Percentiles rank a stretch among this genome's conserved stretches.
These are phyloP conservation scores for Leptopilina drosophilae DNA, from an alignment of 2,888 invertebrate species.

Conservation along the genomic window DNA sequence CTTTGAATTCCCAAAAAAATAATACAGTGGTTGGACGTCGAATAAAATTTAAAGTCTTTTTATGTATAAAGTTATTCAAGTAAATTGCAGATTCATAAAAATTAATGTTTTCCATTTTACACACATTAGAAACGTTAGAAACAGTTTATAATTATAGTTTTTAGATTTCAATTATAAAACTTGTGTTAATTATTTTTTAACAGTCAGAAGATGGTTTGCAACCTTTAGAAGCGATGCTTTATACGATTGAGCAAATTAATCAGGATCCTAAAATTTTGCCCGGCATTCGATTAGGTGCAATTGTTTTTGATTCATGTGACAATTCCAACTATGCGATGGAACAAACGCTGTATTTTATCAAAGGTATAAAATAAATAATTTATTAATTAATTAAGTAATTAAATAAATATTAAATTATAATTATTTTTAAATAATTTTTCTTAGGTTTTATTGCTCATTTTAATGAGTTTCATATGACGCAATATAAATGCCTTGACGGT, in stretches of 20 bases:
- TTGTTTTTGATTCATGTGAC: conserved; percentile 79
- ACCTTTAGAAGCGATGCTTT: conserved; percentile 79
- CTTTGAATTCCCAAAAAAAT: too few species aligned
- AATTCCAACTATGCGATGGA: conserved; percentile 78
- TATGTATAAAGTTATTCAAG: too few species aligned
- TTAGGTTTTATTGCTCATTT: conserved; percentile 77
- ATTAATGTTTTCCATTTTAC: too few species aligned
- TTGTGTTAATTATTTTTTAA: neutral
- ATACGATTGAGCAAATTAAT: conserved; percentile 78
- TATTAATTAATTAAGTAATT: too few species aligned
- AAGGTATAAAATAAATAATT: conserved; percentile 70
- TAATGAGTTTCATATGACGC: conserved; percentile 73
- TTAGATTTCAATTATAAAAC: too few species aligned
- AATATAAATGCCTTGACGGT: conserved; percentile 77
- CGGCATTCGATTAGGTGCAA: conserved; percentile 77
- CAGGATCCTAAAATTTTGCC: conserved; percentile 75
- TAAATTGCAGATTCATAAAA: too few species aligned
- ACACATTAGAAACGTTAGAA: too few species aligned
- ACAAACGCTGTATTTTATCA: conserved; percentile 78
- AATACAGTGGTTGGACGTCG: too few species aligned
- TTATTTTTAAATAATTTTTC: neutral
- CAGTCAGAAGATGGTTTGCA: conserved; percentile 79
- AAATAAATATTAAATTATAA: too few species aligned
- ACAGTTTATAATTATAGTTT: too few species aligned
- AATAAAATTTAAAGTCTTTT: too few species aligned